phyloP scores from a whole-genome alignment of 2,888 invertebrate genomes.

The Loripinus fragilis region DNA sequence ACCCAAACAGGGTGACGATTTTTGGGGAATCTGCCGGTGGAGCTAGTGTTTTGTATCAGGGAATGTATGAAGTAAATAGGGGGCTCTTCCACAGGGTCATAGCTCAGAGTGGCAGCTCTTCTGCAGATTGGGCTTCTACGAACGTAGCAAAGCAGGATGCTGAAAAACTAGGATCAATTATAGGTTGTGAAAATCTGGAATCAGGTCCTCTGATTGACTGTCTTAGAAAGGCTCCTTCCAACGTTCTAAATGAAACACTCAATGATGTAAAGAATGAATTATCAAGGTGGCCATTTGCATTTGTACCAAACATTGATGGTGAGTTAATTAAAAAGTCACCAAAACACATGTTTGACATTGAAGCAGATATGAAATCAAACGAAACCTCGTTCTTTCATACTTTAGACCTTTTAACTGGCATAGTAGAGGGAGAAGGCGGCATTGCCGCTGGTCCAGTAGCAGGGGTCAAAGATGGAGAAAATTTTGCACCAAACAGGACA shows the following conservation, averaged over 20 bases:
- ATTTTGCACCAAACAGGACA: background rate
- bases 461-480: background rate
- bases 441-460: background rate
- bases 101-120: background rate
- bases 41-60: background rate
- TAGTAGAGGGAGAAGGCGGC: background rate
- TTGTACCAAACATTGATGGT: background rate
- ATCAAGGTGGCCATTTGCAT: background rate
- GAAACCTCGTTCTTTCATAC: background rate
- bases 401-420: background rate
- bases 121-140: background rate
- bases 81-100: background rate
- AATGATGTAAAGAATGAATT: background rate
- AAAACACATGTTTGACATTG: background rate
- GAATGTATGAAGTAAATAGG: background rate
- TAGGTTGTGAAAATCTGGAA: background rate
- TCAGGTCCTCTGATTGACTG: background rate
- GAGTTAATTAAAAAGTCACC: background rate
- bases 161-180: background rate
- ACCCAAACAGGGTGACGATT: background rate
- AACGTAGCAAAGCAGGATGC: background rate
- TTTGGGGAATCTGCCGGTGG: background rate
- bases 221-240: background rate
- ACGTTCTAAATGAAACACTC: background rate
- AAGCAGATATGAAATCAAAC: background rate